Evolutionary conservation across 2,113 vertebrate genomes (phyloP), one percentile per base, ranked within the genome.

Genomic region (Aspidoscelis tigris): DNA sequence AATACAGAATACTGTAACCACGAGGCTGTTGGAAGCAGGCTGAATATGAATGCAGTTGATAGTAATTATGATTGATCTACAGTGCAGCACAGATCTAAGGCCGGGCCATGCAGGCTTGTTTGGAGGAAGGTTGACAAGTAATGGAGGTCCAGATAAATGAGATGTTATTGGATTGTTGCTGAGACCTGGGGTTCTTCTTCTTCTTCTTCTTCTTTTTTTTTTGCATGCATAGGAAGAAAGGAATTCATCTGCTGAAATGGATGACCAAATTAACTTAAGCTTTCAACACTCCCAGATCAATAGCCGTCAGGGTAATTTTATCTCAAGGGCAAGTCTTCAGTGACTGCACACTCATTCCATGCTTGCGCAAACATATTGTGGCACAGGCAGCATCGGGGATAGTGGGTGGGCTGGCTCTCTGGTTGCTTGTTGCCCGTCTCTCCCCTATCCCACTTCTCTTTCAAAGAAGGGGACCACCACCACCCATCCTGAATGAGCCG

Each of bases 21-120:
- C 85, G 84, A 85, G 72, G 21, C 26, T 7, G 6, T 82, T 72
- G 50, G 53, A n/a, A 64, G 43, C 20, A 26, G 18, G n/a, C 1
- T 80, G 80, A 55, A 71, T 73, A 80, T 76, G 69, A 71, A 66
- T 81, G 73, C 22, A 82, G 87, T 91, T 84, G 12, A 78, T 76
- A 44, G 85, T 64, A 58, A 55, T 73, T 80, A 82, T 10, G 53
- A 44, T 5, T 47, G 33, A 75, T 79, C 2, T 6, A 39, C 33
- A 81, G 76, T 21, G 1, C 75, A 86, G 20, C 69, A 33, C 33
- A 33, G 33, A 33, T 61, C 68, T 41, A 66, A 33, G 50, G 83
- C 20, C 41, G 2, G 24, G 9, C 1, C 1, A 2, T 18, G 0
- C 10, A 18, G 58, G 16, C 50, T 77, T 26, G 7, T 24, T 78